A percentile compares a stretch with the other conserved stretches of the same genome.
These are phyloP conservation scores for Amphilophus citrinellus DNA, from an alignment of 2,113 vertebrate genomes.

Conservation along the genomic window DNA sequence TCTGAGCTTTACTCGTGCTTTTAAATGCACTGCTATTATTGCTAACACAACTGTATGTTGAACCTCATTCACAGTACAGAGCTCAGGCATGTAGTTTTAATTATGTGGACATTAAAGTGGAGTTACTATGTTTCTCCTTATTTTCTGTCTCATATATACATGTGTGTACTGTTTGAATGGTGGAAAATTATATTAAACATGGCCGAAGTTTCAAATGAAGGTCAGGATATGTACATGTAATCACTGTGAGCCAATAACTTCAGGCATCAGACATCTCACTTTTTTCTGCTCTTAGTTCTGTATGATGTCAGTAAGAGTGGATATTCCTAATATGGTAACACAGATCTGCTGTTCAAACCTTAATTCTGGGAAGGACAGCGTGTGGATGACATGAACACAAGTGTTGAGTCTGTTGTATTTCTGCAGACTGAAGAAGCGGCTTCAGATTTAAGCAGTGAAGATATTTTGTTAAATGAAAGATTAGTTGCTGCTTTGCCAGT, in stretches of 20 bases:
- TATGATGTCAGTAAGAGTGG: background rate
- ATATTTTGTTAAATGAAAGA: background rate
- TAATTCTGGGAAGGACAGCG: background rate
- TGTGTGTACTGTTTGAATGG: no score
- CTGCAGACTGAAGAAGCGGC: background rate
- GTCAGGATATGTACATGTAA: background rate
- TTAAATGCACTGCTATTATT: no score
- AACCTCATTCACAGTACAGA: background rate
- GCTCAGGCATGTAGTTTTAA: no score
- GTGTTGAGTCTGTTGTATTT: background rate
- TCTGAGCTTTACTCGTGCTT: no score
- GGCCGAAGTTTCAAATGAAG: background rate
- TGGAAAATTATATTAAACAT: no score
- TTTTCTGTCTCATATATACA: no score
- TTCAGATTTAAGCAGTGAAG: background rate
- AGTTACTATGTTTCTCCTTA: no score
- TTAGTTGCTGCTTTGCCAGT: background rate
- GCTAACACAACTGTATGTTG: background rate
- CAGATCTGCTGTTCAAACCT: no score
- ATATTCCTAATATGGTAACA: background rate
- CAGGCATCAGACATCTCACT: background rate
- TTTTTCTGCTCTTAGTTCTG: background rate
- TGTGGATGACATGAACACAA: background rate
- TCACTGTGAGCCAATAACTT: background rate
- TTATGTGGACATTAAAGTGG: no score